Conservation (phyloP, 2,797 vertebrate species). For the Numenius phaeopus region DNA sequence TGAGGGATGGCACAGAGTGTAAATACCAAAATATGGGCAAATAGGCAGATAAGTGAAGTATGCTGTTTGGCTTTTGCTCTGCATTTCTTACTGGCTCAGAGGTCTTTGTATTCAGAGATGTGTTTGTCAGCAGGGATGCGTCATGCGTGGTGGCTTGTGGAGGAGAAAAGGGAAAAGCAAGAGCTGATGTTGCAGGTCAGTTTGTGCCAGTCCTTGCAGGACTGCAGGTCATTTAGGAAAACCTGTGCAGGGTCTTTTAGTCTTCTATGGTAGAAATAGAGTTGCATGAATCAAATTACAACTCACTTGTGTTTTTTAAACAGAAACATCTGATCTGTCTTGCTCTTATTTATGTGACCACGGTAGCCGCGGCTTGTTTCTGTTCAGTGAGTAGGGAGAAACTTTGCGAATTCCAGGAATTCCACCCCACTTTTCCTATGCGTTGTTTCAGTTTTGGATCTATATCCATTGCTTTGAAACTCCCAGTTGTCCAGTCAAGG, state of each 20-base stretch:
- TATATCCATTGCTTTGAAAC: not conserved
- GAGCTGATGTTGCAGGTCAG: not conserved
- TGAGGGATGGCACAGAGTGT: constrained; percentile 28
- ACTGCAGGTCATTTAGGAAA: not conserved
- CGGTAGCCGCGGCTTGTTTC: not conserved
- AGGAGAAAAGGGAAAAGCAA: not conserved
- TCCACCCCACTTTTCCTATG: not conserved
- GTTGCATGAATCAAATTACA: not conserved
- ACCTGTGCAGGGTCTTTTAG: not conserved
- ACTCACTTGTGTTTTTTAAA: not conserved
- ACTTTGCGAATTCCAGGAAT: not conserved
- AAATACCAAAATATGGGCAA: constrained; percentile 56
- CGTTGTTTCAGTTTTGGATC: not conserved
- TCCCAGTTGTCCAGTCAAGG: not conserved
- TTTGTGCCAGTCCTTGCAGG: not conserved
- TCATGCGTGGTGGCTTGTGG: fast-evolving
- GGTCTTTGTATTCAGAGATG: not conserved
- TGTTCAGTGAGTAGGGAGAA: not conserved
- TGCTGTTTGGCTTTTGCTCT: not conserved
- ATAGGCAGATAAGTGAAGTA: not conserved
- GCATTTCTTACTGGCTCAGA: not conserved
- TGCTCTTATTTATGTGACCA: not conserved
- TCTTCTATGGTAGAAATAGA: not conserved
- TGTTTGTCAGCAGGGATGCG: not conserved
- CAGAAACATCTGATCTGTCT: not conserved